Conservation (phyloP, 2,113 vertebrate genomes). For the Amazona vittata region DNA sequence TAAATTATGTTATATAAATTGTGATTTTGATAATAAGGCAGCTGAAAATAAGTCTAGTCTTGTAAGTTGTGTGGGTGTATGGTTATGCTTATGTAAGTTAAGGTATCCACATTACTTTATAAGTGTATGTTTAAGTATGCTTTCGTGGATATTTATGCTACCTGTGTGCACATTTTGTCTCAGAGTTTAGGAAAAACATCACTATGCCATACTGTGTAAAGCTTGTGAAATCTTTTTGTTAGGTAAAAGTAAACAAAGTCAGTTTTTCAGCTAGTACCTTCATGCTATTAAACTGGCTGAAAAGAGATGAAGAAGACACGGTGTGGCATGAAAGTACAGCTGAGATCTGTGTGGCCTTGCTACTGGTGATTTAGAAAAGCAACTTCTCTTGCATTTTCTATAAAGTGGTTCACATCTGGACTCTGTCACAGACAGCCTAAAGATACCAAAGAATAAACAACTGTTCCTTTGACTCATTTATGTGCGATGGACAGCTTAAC, state of each 20-base stretch:
- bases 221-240: neutral
- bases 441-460: neutral
- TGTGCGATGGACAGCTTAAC: neutral
- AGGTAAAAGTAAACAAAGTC: neutral
- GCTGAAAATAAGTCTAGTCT: conserved; percentile 59
- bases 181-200: neutral
- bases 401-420: neutral
- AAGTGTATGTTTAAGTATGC: neutral
- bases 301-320: neutral
- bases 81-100: conserved; percentile 24
- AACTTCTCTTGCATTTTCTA: neutral
- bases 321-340: neutral
- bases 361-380: neutral
- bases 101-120: neutral
- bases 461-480: neutral
- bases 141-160: neutral
- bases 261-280: neutral
- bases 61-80: conserved; percentile 49
- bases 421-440: neutral
- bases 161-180: neutral
- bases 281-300: neutral
- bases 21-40: conserved; percentile 37
- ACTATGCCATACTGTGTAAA: neutral
- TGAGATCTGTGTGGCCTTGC: neutral
- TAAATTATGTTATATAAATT: conserved; percentile 29